Base-by-base conservation (phyloP, 2,797 vertebrate species). In the Karalla daura region DNA sequence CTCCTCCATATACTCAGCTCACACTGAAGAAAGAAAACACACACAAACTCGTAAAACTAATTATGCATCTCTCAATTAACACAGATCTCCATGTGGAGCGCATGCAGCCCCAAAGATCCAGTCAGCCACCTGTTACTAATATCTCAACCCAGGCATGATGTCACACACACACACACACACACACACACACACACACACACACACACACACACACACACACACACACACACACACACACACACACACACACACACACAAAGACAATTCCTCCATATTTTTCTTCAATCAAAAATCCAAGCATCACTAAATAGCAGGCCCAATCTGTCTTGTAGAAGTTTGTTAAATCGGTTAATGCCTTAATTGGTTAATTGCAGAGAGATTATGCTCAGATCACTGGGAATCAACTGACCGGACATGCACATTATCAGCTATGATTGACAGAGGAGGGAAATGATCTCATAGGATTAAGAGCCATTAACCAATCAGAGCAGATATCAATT, bases 121-220 rank as follows among this genome's bases (percentile, higher is more conserved):
- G 85, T 89, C 86, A 86, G 75, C 80, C 88, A 90, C 90, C 90
- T 89, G 88, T 87, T 88, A 74, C 73, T 82, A 89, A 89, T 90
- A 88, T 86, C 76, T 81, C 75, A 85, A 68, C 79, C 76, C 69
- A 64, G 79, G 79, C 62, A 40, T 78, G 67, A 76, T 78, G 68
- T 70, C 74, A 81, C 72, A 70, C 64, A 39, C 9, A 30, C 62
- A 59, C 73, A 33, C 62, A 60, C 3, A 66, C 12, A 12, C 50
- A 25, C 27, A 35, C 56, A 55, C 64, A 67, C 36, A 53, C 33
- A 54, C 45, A 53, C 51, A 63, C 41, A 50, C 63, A 54, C 58
- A 45, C 40, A 61, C 53, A 58, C 56, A 36, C 20, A 47, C 23
- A 55, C 28, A 30, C 17, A 23, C 37, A 7, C 33, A n/a, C 62